These are phyloP conservation scores for Notodonta ziczac DNA, from an alignment of 2,888 invertebrate species.

Conservation along the genomic window DNA sequence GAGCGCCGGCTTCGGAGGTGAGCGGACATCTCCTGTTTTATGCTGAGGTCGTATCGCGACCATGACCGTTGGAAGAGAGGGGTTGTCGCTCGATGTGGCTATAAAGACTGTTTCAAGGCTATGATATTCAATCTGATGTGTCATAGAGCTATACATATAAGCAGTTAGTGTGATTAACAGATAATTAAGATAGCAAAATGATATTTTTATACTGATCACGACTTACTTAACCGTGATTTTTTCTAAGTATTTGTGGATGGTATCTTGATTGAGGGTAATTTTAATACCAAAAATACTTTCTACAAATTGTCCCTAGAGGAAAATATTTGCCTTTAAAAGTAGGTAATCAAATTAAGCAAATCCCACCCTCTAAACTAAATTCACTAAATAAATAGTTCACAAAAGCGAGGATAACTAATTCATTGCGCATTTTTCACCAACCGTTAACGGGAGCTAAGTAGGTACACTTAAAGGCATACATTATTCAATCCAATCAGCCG, in stretches of 20 bases:
- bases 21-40: slow-evolving; percentile 66
- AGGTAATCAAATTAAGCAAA: neutral
- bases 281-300: too few relatives aligned
- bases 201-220: neutral
- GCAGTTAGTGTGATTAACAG: slow-evolving; percentile 20
- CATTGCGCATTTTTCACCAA: slow-evolving; percentile 32
- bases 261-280: too few relatives aligned
- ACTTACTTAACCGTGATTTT: too few relatives aligned
- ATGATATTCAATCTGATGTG: slow-evolving; percentile 49
- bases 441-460: slow-evolving; percentile 8
- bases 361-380: slow-evolving; percentile 19
- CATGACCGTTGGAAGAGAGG: slow-evolving; percentile 69
- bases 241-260: too few relatives aligned
- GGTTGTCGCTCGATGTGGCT: slow-evolving; percentile 65
- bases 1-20: slow-evolving; percentile 65
- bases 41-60: slow-evolving; percentile 61
- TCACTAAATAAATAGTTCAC: slow-evolving; percentile 24
- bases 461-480: slow-evolving; percentile 15
- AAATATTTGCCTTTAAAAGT: neutral
- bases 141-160: too few relatives aligned
- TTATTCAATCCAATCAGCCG: slow-evolving; percentile 40
- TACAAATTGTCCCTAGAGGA: neutral
- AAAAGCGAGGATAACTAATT: slow-evolving; percentile 31
- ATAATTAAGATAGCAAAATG: slow-evolving; percentile 7
- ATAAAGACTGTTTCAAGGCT: slow-evolving; percentile 71